phyloP scores from a whole-genome alignment of 2,888 invertebrate genomes.

The Beris chalybata region DNA sequence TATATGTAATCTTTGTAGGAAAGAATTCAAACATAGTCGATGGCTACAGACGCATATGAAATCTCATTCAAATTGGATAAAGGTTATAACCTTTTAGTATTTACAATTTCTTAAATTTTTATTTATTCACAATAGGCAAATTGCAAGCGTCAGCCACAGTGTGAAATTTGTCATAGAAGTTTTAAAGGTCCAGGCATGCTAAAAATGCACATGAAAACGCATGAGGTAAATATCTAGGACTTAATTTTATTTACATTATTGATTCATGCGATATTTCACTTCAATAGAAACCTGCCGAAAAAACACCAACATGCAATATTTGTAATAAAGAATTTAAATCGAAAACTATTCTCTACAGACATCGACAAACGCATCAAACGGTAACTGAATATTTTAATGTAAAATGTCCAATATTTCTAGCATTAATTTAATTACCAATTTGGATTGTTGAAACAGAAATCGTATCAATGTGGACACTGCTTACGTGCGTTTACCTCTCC shows the following conservation, averaged over 20 bases:
- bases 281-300: conserved; percentile 58
- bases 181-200: conserved; percentile 69
- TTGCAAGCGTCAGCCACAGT: conserved; percentile 67
- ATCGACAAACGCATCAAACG: conserved; percentile 65
- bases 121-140: conserved; percentile 55
- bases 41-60: conserved; percentile 67
- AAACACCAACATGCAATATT: conserved; percentile 64
- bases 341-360: conserved; percentile 64
- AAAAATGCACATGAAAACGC: conserved; percentile 69
- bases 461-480: conserved; percentile 56
- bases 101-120: too few species aligned
- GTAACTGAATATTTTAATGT: conserved; percentile 33
- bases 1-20: conserved; percentile 65
- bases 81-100: conserved; percentile 43
- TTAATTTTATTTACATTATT: conserved; percentile 9
- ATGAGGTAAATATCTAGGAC: conserved; percentile 51
- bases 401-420: not conserved
- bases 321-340: conserved; percentile 64
- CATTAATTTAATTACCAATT: conserved; percentile 9
- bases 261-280: conserved; percentile 16
- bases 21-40: conserved; percentile 65
- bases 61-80: conserved; percentile 66
- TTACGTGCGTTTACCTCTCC: conserved; percentile 53
- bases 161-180: conserved; percentile 63
- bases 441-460: conserved; percentile 38